Conservation (phyloP, 2,888 invertebrate genomes). For the Ochropleura leucogaster region DNA sequence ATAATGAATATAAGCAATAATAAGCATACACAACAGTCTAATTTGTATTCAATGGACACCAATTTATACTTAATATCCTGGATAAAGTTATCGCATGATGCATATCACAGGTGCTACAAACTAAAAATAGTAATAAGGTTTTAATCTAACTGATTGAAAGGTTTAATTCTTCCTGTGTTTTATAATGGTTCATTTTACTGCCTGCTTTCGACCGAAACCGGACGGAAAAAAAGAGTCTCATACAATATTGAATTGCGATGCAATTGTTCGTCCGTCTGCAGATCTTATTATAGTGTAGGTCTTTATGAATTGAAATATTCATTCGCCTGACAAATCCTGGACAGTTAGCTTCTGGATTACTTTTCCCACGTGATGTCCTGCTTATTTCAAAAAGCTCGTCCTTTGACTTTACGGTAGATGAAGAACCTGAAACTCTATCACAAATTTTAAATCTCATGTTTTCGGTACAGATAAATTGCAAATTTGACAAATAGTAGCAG, state of each 20-base stretch:
- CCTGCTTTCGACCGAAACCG: not conserved
- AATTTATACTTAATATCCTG: not conserved
- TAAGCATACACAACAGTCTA: not conserved
- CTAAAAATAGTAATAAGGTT: not conserved
- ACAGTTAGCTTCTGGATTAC: not conserved
- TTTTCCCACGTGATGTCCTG: not conserved
- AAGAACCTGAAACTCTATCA: not conserved
- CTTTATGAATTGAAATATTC: conserved; percentile 4
- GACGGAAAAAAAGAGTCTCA: conserved; percentile 15
- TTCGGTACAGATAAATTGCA: conserved; percentile 10
- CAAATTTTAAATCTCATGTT: not conserved
- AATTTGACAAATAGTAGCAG: conserved; percentile 44
- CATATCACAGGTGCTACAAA: not conserved
- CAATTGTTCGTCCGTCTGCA: conserved; percentile 13
- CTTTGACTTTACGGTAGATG: not conserved
- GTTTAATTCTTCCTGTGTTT: not conserved
- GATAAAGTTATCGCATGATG: not conserved
- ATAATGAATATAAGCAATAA: not conserved
- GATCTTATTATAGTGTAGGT: not conserved
- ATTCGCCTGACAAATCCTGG: not conserved
- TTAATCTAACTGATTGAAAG: not conserved
- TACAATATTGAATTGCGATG: conserved; percentile 25
- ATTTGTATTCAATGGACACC: conserved; percentile 7
- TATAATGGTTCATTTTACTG: not conserved
- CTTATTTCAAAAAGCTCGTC: not conserved